A percentile compares a stretch with the other conserved stretches of the same genome.
phyloP scores from a whole-genome alignment of 1,140 invertebrate genomes.

The Drosophila repleta region DNA sequence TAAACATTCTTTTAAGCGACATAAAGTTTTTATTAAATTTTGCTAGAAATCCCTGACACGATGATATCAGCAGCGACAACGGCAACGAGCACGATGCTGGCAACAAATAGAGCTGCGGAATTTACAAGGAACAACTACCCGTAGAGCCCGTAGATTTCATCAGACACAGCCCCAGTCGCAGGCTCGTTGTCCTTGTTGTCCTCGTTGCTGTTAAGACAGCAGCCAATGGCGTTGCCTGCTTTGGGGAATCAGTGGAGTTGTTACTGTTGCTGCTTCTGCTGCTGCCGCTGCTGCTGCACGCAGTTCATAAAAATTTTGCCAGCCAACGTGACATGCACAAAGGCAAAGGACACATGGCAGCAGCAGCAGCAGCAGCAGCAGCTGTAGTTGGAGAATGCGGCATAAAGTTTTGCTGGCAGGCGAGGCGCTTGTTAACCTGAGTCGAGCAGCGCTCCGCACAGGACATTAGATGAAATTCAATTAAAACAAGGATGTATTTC shows the following conservation, averaged over 20 bases:
- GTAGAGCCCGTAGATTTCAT: conserved; percentile 31
- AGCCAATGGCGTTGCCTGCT: conserved; percentile 27
- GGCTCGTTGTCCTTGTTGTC: not conserved
- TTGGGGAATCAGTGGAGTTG: conserved; percentile 26
- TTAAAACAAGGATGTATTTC: conserved; percentile 80
- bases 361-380: conserved; percentile 10
- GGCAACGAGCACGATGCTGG: conserved; percentile 41
- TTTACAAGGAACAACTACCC: conserved; percentile 66
- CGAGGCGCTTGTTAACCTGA: conserved; percentile 70
- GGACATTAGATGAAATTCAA: conserved; percentile 78
- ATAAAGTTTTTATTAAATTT: conserved; percentile 84
- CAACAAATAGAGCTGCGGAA: conserved; percentile 79
- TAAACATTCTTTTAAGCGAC: conserved; percentile 83
- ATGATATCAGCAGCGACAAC: conserved; percentile 52
- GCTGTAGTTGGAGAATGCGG: conserved; percentile 51
- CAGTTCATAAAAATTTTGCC: conserved; percentile 82
- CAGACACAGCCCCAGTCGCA: not conserved
- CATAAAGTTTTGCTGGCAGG: conserved; percentile 59
- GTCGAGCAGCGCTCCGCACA: conserved; percentile 37
- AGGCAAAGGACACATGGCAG: conserved; percentile 72
- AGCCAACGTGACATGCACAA: conserved; percentile 80
- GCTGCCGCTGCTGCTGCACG: conserved; percentile 55
- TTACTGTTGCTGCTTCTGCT: conserved; percentile 11
- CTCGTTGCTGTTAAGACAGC: conserved; percentile 55
- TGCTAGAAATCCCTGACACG: conserved; percentile 72